Percentiles rank a stretch among this genome's conserved stretches.
Conservation (phyloP, 2,888 invertebrate species). For the Spilarctia lutea region DNA sequence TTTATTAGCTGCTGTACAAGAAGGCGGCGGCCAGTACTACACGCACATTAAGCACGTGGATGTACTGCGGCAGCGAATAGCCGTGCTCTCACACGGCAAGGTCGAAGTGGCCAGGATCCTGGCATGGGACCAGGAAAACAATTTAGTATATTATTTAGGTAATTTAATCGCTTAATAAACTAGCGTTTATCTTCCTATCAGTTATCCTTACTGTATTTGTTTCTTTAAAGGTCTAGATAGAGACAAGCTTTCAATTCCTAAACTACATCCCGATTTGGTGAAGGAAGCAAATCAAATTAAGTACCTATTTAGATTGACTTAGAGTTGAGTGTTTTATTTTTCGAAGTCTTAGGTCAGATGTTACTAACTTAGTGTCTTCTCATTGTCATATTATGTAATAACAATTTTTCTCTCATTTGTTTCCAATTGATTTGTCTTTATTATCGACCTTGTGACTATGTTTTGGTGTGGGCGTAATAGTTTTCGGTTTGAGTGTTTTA, state of each 20-base stretch:
- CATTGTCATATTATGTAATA: slow-evolving; percentile 50
- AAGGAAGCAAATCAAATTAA: slow-evolving; percentile 81
- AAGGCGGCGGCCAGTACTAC: slow-evolving; percentile 93
- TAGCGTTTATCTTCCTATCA: background rate
- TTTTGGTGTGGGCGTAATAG: background rate
- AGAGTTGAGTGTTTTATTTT: slow-evolving; percentile 73
- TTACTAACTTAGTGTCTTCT: slow-evolving; percentile 57
- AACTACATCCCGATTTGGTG: slow-evolving; percentile 78
- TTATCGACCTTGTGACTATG: slow-evolving; percentile 38
- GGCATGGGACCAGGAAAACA: slow-evolving; percentile 94
- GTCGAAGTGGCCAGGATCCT: slow-evolving; percentile 94
- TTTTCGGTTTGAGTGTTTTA: slow-evolving; percentile 25
- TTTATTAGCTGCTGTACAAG: slow-evolving; percentile 93
- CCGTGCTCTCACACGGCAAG: slow-evolving; percentile 94
- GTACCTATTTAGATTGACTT: slow-evolving; percentile 79
- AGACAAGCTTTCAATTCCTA: slow-evolving; percentile 70
- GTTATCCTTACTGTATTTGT: slow-evolving; percentile 49
- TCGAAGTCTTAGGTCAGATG: slow-evolving; percentile 38
- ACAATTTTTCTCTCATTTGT: slow-evolving; percentile 35
- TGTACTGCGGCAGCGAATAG: slow-evolving; percentile 92
- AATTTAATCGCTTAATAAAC: slow-evolving; percentile 27
- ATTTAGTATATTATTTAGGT: slow-evolving; percentile 92
- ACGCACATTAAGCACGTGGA: slow-evolving; percentile 96
- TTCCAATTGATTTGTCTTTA: slow-evolving; percentile 22
- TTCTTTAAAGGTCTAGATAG: slow-evolving; percentile 79